These are phyloP conservation scores for Gymnorhina tibicen DNA, from an alignment of 2,113 vertebrate genomes.

Conservation along the genomic window DNA sequence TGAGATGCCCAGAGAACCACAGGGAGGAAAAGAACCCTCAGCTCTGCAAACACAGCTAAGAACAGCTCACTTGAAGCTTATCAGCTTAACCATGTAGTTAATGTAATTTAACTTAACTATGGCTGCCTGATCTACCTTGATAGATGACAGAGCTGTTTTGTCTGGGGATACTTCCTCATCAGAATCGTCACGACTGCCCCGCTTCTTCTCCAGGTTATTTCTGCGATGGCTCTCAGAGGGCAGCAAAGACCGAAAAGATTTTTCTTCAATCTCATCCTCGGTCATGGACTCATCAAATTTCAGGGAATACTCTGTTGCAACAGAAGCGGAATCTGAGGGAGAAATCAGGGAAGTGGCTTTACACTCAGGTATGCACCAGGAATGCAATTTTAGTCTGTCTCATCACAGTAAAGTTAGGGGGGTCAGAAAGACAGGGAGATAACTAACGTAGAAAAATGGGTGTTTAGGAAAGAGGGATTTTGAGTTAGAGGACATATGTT, in stretches of 20 bases:
- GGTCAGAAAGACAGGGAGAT: neutral
- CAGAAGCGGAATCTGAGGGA: slow-evolving; percentile 79
- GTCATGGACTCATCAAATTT: slow-evolving; percentile 96
- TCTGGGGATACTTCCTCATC: slow-evolving; percentile 84
- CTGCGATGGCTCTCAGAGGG: slow-evolving; percentile 93
- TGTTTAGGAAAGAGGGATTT: neutral
- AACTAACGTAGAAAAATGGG: neutral
- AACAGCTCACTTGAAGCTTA: neutral
- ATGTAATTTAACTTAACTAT: neutral
- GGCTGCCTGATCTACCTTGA: slow-evolving; percentile 73
- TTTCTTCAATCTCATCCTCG: slow-evolving; percentile 93
- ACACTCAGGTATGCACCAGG: neutral
- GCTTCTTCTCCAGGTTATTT: slow-evolving; percentile 86
- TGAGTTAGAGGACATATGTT: neutral
- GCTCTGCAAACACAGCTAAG: neutral
- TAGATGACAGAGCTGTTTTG: slow-evolving; percentile 58
- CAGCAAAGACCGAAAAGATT: slow-evolving; percentile 90
- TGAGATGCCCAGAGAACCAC: neutral
- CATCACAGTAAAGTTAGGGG: neutral
- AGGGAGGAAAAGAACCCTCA: neutral
- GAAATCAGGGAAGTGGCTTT: neutral
- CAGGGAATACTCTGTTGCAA: slow-evolving; percentile 88
- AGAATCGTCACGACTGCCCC: slow-evolving; percentile 80
- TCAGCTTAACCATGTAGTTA: neutral
- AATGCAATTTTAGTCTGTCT: neutral